phyloP scores from a whole-genome alignment of 1,140 invertebrate species.

The Lucilia cuprina region DNA sequence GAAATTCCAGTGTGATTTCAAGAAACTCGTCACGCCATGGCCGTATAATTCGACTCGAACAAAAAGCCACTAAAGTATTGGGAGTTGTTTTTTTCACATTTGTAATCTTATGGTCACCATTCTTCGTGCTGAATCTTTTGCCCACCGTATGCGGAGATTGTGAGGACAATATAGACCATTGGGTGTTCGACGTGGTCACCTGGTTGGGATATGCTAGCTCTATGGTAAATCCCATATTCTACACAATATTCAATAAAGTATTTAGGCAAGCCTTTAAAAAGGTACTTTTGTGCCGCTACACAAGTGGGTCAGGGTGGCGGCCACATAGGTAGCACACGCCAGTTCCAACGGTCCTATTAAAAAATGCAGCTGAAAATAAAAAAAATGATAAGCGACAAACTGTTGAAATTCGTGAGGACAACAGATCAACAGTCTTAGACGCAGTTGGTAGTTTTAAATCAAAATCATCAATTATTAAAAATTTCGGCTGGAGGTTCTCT shows the following conservation, averaged over 20 bases:
- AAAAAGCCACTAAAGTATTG: slow-evolving; percentile 93
- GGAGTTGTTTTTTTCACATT: slow-evolving; percentile 94
- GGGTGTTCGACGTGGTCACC: slow-evolving; percentile 84
- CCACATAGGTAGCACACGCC: slow-evolving; percentile 59
- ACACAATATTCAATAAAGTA: slow-evolving; percentile 94
- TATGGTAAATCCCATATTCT: slow-evolving; percentile 93
- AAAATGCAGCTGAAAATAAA: not conserved
- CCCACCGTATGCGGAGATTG: slow-evolving; percentile 80
- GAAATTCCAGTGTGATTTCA: slow-evolving; percentile 81
- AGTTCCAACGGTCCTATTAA: not conserved
- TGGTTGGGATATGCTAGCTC: slow-evolving; percentile 94
- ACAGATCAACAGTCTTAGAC: not conserved
- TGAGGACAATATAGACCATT: slow-evolving; percentile 74
- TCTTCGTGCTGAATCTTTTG: slow-evolving; percentile 88
- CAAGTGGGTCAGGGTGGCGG: slow-evolving; percentile 67
- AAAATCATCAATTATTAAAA: not conserved
- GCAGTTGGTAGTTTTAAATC: not conserved
- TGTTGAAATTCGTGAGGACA: not conserved
- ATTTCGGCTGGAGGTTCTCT: not conserved
- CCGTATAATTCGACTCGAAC: slow-evolving; percentile 81
- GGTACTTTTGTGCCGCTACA: slow-evolving; percentile 81
- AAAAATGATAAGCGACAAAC: not conserved
- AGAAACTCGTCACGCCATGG: slow-evolving; percentile 81
- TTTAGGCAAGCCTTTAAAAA: slow-evolving; percentile 91
- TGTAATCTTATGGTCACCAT: slow-evolving; percentile 91